These are phyloP conservation scores for Porites rus DNA, from an alignment of 92 coral and sea anemone genomes.

Conservation along the genomic window DNA sequence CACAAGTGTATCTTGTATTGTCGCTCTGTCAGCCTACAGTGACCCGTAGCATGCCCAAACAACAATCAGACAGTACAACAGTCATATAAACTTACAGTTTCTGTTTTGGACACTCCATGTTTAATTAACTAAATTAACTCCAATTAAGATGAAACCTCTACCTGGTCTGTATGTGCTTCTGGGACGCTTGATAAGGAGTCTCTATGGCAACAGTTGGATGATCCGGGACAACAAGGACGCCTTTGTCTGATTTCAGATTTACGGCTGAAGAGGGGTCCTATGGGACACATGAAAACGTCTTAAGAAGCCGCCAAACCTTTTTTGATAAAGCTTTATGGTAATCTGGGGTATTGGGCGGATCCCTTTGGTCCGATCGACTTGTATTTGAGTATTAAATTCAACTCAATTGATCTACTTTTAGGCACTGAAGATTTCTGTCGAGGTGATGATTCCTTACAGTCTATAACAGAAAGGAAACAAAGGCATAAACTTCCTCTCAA, in stretches of 20 bases:
- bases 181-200: conserved; percentile 29
- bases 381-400: too few relatives aligned
- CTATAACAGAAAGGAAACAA: too few relatives aligned
- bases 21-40: too few relatives aligned
- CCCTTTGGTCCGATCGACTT: background rate
- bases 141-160: background rate
- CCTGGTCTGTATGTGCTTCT: background rate
- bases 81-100: background rate
- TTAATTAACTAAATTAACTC: background rate
- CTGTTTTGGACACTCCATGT: background rate
- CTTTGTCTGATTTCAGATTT: background rate
- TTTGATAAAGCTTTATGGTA: background rate
- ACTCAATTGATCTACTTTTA: too few relatives aligned
- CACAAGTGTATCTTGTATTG: too few relatives aligned
- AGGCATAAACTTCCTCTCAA: too few relatives aligned
- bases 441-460: too few relatives aligned
- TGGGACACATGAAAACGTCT: background rate
- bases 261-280: conserved; percentile 8
- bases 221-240: conserved; percentile 16
- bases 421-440: too few relatives aligned
- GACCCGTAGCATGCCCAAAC: too few relatives aligned
- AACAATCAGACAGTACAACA: too few relatives aligned
- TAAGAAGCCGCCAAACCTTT: background rate
- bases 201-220: conserved; percentile 12
- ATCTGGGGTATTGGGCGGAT: background rate